Conservation (phyloP, 2,113 vertebrate genomes). For the Bufo gargarizans region DNA sequence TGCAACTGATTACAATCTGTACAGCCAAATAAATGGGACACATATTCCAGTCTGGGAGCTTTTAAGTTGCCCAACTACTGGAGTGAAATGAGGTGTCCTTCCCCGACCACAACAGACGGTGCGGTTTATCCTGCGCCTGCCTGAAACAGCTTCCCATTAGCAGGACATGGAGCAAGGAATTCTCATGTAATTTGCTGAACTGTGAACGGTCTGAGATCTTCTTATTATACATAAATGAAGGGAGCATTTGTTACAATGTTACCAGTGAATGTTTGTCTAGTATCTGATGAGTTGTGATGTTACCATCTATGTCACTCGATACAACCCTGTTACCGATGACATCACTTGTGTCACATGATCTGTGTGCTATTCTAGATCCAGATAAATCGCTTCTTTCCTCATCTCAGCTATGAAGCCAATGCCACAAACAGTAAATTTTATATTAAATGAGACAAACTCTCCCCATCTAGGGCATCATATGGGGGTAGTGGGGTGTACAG, state of each 20-base stretch:
- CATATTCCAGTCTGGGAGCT: slow-evolving; percentile 33
- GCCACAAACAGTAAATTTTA: not conserved
- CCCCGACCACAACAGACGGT: slow-evolving; percentile 94
- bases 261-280: not conserved
- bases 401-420: not conserved
- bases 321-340: not conserved
- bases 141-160: slow-evolving; percentile 91
- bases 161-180: slow-evolving; percentile 81
- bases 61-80: slow-evolving; percentile 65
- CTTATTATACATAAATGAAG: not conserved
- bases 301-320: not conserved
- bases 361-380: not conserved
- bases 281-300: not conserved
- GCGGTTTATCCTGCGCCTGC: slow-evolving; percentile 86
- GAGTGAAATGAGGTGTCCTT: slow-evolving; percentile 78
- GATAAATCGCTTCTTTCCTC: not conserved
- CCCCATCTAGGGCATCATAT: not conserved
- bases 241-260: not conserved
- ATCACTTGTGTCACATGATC: not conserved
- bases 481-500: not conserved
- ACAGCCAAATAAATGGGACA: slow-evolving; percentile 28
- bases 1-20: slow-evolving; percentile 27
- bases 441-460: not conserved
- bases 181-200: not conserved
- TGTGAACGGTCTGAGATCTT: not conserved